Evolutionary conservation across 2,797 vertebrate genomes (phyloP), one percentile per base, ranked within the genome.

Genomic region (Microchirus variegatus): DNA sequence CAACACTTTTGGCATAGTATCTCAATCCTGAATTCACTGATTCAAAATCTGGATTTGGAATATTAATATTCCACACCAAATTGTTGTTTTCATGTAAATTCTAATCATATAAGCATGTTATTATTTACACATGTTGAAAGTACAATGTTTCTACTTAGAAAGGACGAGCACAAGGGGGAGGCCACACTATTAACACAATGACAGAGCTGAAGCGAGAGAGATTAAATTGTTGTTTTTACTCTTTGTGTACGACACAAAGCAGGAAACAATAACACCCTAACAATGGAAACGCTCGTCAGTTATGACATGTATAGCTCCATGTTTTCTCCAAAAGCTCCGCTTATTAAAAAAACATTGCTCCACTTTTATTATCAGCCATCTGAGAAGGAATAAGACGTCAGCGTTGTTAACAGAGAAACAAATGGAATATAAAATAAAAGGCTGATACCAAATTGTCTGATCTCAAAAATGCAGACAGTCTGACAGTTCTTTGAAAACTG

Each of bases 281-380:
- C 52, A 84, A 76, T 5, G 62, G 56, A 80, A 67, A 69, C 42
- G 41, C 5, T 40, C 31, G 62, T 74, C 70, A 73, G 81, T 73
- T 81, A 86, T 55, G 84, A 85, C 79, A 73, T 88, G 86, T 76
- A 85, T 88, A 87, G 69, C 71, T 90, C 81, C 75, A 73, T 66
- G 36, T 91, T 38, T 36, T 9, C 50, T 47, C 71, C 19, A 60
- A 54, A 22, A 62, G 54, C 12, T 43, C 40, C 16, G 59, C 18
- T 64, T 53, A 61, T 79, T 70, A 65, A 45, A 7, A 73, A 81
- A 78, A 53, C 40, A 79, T 59, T 65, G 42, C 50, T 64, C 53
- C 19, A n/a, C 73, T 76, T 65, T 69, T 78, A 13, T 74, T 53
- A 40, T n/a, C 36, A 56, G 60, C 49, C 56, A 58, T 44, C 52